Percentiles rank a stretch among this genome's conserved stretches.
Conservation (phyloP, 2,888 invertebrate genomes). For the Cephus runcator region DNA sequence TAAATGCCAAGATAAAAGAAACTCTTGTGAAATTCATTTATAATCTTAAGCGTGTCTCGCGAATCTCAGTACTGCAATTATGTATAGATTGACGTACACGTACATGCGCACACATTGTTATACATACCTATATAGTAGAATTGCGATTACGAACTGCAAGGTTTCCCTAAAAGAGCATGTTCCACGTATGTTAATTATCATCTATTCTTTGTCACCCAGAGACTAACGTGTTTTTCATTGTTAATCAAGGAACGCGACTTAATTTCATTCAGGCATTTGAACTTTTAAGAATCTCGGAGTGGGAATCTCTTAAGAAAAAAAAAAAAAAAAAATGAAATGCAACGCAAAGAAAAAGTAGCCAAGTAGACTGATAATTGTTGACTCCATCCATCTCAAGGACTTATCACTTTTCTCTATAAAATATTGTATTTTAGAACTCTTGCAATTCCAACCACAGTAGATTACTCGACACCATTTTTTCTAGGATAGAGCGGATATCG, state of each 20-base stretch:
- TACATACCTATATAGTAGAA: constrained; percentile 12
- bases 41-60: neutral
- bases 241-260: neutral
- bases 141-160: constrained; percentile 16
- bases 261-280: neutral
- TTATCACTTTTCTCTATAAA: neutral
- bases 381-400: neutral
- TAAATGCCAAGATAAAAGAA: neutral
- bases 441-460: neutral
- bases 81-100: constrained; percentile 53
- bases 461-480: neutral
- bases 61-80: neutral
- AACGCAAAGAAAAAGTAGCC: neutral
- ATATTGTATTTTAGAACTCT: neutral
- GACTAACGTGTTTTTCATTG: neutral
- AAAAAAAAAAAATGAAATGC: neutral
- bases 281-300: neutral
- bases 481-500: neutral
- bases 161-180: constrained; percentile 16
- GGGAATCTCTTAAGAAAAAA: neutral
- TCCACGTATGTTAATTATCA: constrained; percentile 12
- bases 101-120: constrained; percentile 40
- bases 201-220: neutral
- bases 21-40: neutral
- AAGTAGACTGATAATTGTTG: neutral